Evolutionary conservation across 2,888 invertebrate genomes (phyloP), one percentile per base, ranked within the genome.

Genomic region (Athrips mouffetella): DNA sequence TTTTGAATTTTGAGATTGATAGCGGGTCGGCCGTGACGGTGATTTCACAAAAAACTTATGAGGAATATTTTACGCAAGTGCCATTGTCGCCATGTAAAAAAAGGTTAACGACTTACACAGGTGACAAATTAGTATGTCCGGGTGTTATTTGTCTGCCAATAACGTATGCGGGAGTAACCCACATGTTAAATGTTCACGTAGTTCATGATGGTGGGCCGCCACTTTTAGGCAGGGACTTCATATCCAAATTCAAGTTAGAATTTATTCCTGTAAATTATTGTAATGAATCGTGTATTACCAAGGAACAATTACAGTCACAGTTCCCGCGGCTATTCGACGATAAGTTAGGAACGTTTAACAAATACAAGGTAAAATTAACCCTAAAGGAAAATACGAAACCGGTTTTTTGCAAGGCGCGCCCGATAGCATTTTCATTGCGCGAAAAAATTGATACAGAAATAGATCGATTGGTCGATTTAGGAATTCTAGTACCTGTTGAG

Each of bases 1-100:
- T 15, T 15, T 46, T 52, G 16, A 21, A 49, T 3, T 55, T 55
- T 45, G 39, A 46, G 47, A 50, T 48, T 25, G 50, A 50, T 29
- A 48, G 48, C 16, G 48, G 48, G 8, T 48, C 50, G n/a, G 35
- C 48, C 16, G 49, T 50, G 2, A 50, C 47, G 20, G 44, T 40
- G 15, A 33, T 45, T 16, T 45, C 45, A 3, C 23, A 45, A 5
- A 5, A 31, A 5, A 18, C 33, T 10, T 45, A 45, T 10, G 33
- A 33, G 18, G 8, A 11, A 16, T 10, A 33, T 31, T 45, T 45
- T 27, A 13, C 18, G n/a, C 2, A 27, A 3, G 27, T 42, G 11
- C 8, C 42, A 27, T 42, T 42, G 15, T 27, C 27, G 13, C n/a
- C 27, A 6, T 11, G 27, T 25, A 15, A 13, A 18, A 42, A 42